These are phyloP conservation scores for Drosophila equinoxialis DNA, from an alignment of 1,140 invertebrate genomes.

Conservation along the genomic window DNA sequence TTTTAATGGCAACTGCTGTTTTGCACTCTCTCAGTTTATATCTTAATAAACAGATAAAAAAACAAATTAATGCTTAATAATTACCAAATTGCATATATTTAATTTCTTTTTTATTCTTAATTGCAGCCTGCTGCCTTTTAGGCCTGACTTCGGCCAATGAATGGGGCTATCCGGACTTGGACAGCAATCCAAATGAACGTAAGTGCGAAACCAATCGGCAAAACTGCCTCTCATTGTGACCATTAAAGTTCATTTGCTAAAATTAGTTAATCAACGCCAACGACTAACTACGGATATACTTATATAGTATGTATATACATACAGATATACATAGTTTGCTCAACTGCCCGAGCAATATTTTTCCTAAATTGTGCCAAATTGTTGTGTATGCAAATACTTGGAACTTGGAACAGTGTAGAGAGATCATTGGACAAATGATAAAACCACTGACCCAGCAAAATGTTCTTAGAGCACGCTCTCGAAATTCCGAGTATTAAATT, in stretches of 20 bases:
- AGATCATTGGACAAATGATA: conserved; percentile 35
- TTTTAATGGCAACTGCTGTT: conserved; percentile 6
- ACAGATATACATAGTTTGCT: neutral
- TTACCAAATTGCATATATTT: conserved; percentile 50
- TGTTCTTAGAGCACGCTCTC: conserved; percentile 17
- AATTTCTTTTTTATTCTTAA: conserved; percentile 23
- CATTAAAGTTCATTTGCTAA: conserved; percentile 57
- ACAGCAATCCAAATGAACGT: conserved; percentile 65
- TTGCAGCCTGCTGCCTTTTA: conserved; percentile 53
- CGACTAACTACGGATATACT: conserved; percentile 5
- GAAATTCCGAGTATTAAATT: conserved; percentile 29
- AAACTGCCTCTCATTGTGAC: conserved; percentile 27
- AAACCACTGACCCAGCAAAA: conserved; percentile 17
- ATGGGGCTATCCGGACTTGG: conserved; percentile 75
- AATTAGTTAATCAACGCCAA: conserved; percentile 74
- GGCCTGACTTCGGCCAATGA: conserved; percentile 47
- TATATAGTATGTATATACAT: neutral
- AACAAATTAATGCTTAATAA: conserved; percentile 10
- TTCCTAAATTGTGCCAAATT: conserved; percentile 68
- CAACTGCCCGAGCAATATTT: conserved; percentile 27
- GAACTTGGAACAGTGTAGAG: conserved; percentile 14
- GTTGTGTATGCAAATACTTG: conserved; percentile 58
- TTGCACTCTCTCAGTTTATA: too few species aligned
- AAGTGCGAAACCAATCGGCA: conserved; percentile 57
- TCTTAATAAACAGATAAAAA: too few species aligned